Percentiles rank a stretch among this genome's conserved stretches.
Evolutionary conservation across 2,888 invertebrate genomes (phyloP).

Genomic region (Oegoconia quadripuncta): DNA sequence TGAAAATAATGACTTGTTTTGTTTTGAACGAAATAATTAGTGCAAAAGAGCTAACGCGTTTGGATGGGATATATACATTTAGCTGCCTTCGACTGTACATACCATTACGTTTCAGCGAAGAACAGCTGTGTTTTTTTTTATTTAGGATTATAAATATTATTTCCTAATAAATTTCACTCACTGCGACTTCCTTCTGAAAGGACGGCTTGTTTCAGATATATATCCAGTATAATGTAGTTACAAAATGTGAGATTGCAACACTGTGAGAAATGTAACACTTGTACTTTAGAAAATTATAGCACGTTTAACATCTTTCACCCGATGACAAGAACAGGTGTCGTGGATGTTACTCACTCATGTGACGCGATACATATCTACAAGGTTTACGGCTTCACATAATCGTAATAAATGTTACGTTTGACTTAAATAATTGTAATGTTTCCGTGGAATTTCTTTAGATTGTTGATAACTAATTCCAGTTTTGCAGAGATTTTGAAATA

Average conservation of each 20-base stretch:
- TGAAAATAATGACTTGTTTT: too few relatives aligned
- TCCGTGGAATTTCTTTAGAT: not conserved
- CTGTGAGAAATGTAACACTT: constrained; percentile 30
- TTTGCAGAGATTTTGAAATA: too few relatives aligned
- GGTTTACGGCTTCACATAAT: not conserved
- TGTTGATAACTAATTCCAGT: not conserved
- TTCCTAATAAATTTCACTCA: not conserved
- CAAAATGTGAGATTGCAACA: constrained; percentile 10
- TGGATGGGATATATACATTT: too few relatives aligned
- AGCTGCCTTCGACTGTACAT: too few relatives aligned
- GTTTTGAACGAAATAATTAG: too few relatives aligned
- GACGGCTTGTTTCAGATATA: too few relatives aligned
- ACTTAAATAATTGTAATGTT: not conserved
- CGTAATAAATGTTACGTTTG: not conserved
- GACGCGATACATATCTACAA: constrained; percentile 1
- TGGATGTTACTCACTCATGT: constrained; percentile 3
- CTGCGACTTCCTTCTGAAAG: too few relatives aligned
- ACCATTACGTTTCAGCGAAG: too few relatives aligned
- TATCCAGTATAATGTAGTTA: too few relatives aligned
- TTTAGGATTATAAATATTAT: too few relatives aligned
- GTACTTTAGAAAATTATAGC: constrained; percentile 21
- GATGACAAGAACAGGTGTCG: constrained; percentile 14
- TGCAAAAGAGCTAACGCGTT: too few relatives aligned
- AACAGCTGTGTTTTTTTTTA: too few relatives aligned
- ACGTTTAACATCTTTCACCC: constrained; percentile 18